phyloP scores from a whole-genome alignment of 2,888 invertebrate species.

The Helicoverpa assulta region DNA sequence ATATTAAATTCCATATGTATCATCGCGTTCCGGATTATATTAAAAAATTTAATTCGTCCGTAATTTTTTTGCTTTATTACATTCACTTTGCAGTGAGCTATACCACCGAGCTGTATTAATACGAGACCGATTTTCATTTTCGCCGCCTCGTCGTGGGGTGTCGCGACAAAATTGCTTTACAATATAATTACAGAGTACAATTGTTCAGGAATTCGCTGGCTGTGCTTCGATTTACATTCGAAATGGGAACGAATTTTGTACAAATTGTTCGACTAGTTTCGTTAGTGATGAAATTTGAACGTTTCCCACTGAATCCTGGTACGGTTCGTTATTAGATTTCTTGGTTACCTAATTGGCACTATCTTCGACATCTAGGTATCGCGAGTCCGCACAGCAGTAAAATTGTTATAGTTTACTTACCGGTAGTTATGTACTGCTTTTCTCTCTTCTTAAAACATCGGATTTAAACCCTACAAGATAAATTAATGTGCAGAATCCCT shows the following conservation, averaged over 20 bases:
- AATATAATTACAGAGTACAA: constrained; percentile 85
- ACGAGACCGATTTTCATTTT: constrained; percentile 78
- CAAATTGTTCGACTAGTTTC: constrained; percentile 64
- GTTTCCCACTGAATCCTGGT: constrained; percentile 12
- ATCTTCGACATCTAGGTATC: too few species aligned
- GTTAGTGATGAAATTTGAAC: constrained; percentile 56
- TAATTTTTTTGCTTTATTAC: constrained; percentile 75
- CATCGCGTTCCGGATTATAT: constrained; percentile 60
- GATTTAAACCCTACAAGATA: too few species aligned
- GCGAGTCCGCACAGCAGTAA: too few species aligned
- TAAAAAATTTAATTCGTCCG: constrained; percentile 73
- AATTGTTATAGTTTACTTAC: too few species aligned
- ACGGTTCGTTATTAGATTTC: not conserved
- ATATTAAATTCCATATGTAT: constrained; percentile 62
- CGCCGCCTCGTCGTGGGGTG: constrained; percentile 64
- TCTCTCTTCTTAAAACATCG: too few species aligned
- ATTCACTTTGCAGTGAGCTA: constrained; percentile 67
- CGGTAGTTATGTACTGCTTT: too few species aligned
- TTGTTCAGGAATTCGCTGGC: constrained; percentile 76
- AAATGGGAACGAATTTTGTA: constrained; percentile 74
- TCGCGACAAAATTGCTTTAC: constrained; percentile 83
- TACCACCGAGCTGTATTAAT: constrained; percentile 74
- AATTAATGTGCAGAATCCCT: too few species aligned
- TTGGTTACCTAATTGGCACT: not conserved
- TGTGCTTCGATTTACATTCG: constrained; percentile 84